Percentiles rank a stretch among this genome's conserved stretches.
Evolutionary conservation across 2,888 invertebrate genomes (phyloP).

Genomic region (Lypha dubia): DNA sequence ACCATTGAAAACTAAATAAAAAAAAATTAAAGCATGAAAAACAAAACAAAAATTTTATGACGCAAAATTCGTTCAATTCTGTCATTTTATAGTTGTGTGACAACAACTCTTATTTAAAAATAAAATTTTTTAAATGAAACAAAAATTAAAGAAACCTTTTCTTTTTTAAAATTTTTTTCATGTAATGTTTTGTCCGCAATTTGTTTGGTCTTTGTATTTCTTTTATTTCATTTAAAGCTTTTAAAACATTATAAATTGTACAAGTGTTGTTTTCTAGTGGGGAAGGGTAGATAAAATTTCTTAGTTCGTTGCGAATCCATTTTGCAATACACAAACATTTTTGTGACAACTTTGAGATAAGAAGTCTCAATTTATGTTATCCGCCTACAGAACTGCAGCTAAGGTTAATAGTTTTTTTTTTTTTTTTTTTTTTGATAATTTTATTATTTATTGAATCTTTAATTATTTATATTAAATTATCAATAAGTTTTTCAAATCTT

Average conservation of each 20-base stretch:
- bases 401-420: no score
- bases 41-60: conserved; percentile 35
- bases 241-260: neutral
- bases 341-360: no score
- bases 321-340: neutral
- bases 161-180: conserved; percentile 1
- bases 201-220: neutral
- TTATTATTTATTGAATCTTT: no score
- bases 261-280: neutral
- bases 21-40: neutral
- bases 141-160: conserved; percentile 38
- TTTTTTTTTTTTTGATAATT: no score
- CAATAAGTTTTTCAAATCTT: no score
- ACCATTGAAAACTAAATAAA: conserved; percentile 12
- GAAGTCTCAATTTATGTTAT: no score
- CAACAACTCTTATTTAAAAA: conserved; percentile 12
- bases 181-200: neutral
- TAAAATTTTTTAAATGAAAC: conserved; percentile 7
- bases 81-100: neutral
- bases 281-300: neutral
- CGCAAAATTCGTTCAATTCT: conserved; percentile 34
- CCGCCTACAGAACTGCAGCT: no score
- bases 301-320: neutral
- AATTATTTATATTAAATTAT: no score
- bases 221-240: conserved; percentile 33